phyloP scores from a whole-genome alignment of 2,113 vertebrate genomes.

The Mirza zaza region DNA sequence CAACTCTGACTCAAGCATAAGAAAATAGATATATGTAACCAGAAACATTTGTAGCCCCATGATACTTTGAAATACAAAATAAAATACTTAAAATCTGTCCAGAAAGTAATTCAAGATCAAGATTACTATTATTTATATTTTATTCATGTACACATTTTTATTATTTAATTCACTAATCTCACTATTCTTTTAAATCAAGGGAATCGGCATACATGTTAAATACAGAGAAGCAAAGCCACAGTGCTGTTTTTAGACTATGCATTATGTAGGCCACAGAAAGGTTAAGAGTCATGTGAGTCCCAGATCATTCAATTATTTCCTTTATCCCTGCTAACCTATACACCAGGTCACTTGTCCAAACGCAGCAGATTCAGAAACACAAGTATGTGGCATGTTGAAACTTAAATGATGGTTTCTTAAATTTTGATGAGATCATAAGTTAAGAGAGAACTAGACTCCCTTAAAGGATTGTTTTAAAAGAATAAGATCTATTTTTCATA shows the following conservation, averaged over 20 bases:
- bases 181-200: neutral
- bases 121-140: neutral
- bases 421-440: neutral
- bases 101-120: neutral
- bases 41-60: too few relatives aligned
- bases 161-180: neutral
- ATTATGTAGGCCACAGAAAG: neutral
- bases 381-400: neutral
- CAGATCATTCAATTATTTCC: neutral
- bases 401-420: neutral
- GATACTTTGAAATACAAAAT: too few relatives aligned
- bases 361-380: neutral
- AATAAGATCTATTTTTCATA: neutral
- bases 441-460: neutral
- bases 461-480: neutral
- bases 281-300: neutral
- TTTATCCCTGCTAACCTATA: neutral
- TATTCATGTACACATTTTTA: neutral
- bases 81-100: neutral
- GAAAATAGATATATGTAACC: too few relatives aligned
- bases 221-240: neutral
- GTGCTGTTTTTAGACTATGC: neutral
- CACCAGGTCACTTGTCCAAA: neutral
- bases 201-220: neutral
- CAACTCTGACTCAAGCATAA: too few relatives aligned